Base-by-base conservation (phyloP, 64 coral and sea anemone species). In the Pocillopora damicornis region DNA sequence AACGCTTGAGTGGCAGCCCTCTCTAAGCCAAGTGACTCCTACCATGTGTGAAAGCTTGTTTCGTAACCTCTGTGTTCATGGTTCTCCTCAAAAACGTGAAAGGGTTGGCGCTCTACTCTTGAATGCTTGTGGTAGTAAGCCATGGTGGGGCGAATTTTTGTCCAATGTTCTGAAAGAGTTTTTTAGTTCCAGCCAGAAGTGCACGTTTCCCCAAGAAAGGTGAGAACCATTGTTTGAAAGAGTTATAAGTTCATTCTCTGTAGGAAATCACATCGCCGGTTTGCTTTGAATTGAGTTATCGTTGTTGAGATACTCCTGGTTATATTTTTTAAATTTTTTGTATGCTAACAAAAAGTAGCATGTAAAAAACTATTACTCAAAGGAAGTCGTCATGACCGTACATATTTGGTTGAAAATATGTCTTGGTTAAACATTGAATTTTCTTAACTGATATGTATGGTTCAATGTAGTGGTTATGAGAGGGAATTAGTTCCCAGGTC, bases 131-230 rank as follows among this genome's bases (percentile, higher is more conserved):
- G 89, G 93, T 23, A 90, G 75, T 30, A 76, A 92, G 60, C 58
- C 93, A 2, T 99, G 97, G 97, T 99, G 97, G 97, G 97, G 97
- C 17, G 71, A 92, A 38, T 99, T 99, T 75, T 80, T 99, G 64
- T 91, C 94, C 17, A 75, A 81, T 35, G 89, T 95, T 15, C 83
- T 99, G 74, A 89, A 95, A 79, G 89, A 92, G 65, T 99, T 99
- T 78, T 99, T 99, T 79, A 79, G 89, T 61, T 78, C 88, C 10
- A 79, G 76, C 16, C 97, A 99, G 64, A 91, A 92, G 76, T 83
- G 71, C 10, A 79, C 92, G 5, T 99, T 99, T 79, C 93, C 97
- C 0, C 88, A 93, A 81, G 97, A 99, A 99, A 99, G 91, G 97
- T 90, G 73, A 59, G 88, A 17, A 9, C 35, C 10, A 35, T 26